Conservation (phyloP, 2,797 vertebrate species). For the Phoxinus dragarum region DNA sequence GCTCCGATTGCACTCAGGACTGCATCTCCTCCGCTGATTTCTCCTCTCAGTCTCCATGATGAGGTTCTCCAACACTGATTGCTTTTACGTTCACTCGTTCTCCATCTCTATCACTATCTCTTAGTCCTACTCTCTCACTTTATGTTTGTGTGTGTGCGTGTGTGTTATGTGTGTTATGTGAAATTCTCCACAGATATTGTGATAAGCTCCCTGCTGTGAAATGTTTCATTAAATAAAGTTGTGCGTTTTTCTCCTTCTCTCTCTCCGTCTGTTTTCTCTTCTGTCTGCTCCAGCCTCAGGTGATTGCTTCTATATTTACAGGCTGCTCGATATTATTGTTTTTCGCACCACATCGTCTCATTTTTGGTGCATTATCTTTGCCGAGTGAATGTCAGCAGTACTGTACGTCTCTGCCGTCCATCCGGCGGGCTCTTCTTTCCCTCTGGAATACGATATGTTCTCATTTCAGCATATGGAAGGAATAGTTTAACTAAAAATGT, state of each 20-base stretch:
- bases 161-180: not conserved
- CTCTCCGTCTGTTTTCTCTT: slow-evolving; percentile 37
- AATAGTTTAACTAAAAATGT: not conserved
- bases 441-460: slow-evolving; percentile 19
- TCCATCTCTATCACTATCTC: slow-evolving; percentile 27
- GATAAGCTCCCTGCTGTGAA: slow-evolving; percentile 47
- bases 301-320: slow-evolving; percentile 58
- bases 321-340: slow-evolving; percentile 50
- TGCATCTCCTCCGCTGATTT: slow-evolving; percentile 44
- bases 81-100: slow-evolving; percentile 29
- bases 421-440: not conserved
- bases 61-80: slow-evolving; percentile 53
- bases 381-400: slow-evolving; percentile 18
- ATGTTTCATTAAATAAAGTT: slow-evolving; percentile 56
- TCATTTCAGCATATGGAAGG: slow-evolving; percentile 13
- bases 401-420: slow-evolving; percentile 3
- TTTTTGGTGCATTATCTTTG: slow-evolving; percentile 46
- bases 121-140: not conserved
- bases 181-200: slow-evolving; percentile 37
- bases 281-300: slow-evolving; percentile 34
- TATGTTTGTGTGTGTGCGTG: not conserved
- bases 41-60: slow-evolving; percentile 57
- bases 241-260: slow-evolving; percentile 31
- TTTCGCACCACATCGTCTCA: slow-evolving; percentile 13
- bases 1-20: slow-evolving; percentile 53